phyloP scores from a whole-genome alignment of 2,888 invertebrate species.

The Scrobipalpa costella region DNA sequence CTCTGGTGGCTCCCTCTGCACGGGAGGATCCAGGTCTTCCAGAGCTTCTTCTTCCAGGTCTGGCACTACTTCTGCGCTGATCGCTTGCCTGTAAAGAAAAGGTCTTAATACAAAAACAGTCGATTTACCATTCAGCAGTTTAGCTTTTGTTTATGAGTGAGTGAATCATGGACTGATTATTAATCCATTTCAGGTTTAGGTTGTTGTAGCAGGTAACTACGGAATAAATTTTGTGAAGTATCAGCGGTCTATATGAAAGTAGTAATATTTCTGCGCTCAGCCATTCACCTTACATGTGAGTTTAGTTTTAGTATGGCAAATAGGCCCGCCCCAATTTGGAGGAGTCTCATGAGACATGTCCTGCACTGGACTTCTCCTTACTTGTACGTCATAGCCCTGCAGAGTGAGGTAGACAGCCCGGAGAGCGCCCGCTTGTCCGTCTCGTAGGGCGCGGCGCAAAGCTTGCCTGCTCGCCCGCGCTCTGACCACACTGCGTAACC shows the following conservation, averaged over 20 bases:
- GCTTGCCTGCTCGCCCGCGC: slow-evolving; percentile 88
- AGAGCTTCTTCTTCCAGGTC: slow-evolving; percentile 83
- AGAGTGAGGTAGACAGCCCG: slow-evolving; percentile 89
- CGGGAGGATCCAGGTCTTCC: slow-evolving; percentile 74
- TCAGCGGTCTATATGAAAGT: too few relatives aligned
- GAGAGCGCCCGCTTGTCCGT: slow-evolving; percentile 81
- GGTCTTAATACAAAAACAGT: slow-evolving; percentile 35
- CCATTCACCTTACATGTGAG: too few relatives aligned
- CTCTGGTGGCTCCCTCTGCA: slow-evolving; percentile 59
- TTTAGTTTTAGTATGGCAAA: too few relatives aligned
- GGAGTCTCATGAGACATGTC: too few relatives aligned
- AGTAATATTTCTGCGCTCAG: too few relatives aligned
- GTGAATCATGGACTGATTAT: too few relatives aligned
- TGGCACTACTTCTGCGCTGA: slow-evolving; percentile 85
- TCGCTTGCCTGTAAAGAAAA: slow-evolving; percentile 80
- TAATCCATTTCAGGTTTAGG: too few relatives aligned
- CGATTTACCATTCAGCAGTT: neutral
- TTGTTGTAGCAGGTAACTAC: too few relatives aligned
- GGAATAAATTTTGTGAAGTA: too few relatives aligned
- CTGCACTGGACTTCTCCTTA: too few relatives aligned
- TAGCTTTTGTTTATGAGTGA: too few relatives aligned
- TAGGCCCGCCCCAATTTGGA: too few relatives aligned
- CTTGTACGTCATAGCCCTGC: slow-evolving; percentile 89
- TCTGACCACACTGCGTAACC: slow-evolving; percentile 94
- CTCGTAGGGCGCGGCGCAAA: slow-evolving; percentile 90